phyloP scores from a whole-genome alignment of 2,888 invertebrate genomes.

The Agrotis puta region DNA sequence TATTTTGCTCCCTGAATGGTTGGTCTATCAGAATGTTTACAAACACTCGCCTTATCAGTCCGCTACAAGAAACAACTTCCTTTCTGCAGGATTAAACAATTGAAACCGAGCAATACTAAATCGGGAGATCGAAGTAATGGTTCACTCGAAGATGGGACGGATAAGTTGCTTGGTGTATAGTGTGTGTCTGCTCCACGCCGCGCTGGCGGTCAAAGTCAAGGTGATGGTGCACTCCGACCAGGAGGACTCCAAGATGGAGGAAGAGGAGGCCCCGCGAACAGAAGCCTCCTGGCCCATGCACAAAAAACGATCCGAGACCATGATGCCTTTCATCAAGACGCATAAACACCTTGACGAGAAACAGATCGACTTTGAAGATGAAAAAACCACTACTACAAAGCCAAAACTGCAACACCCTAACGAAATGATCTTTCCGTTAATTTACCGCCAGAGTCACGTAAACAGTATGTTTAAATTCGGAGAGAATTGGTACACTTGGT shows the following conservation, averaged over 20 bases:
- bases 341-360: constrained; percentile 71
- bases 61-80: constrained; percentile 70
- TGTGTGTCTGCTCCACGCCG: constrained; percentile 71
- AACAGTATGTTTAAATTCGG: constrained; percentile 89
- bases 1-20: constrained; percentile 64
- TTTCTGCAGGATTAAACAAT: constrained; percentile 59
- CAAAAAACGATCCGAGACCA: constrained; percentile 72
- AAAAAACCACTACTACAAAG: constrained; percentile 74
- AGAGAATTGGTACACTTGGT: constrained; percentile 88
- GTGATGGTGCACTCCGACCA: constrained; percentile 85
- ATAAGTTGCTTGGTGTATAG: constrained; percentile 66
- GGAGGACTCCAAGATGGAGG: constrained; percentile 82
- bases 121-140: constrained; percentile 34
- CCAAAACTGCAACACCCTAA: constrained; percentile 81
- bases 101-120: constrained; percentile 39
- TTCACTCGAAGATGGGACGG: constrained; percentile 71
- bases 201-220: constrained; percentile 83
- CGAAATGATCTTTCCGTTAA: constrained; percentile 85
- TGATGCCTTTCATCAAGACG: constrained; percentile 79
- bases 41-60: constrained; percentile 80
- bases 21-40: constrained; percentile 72
- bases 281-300: constrained; percentile 73
- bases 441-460: constrained; percentile 84
- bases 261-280: constrained; percentile 73
- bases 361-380: constrained; percentile 76